Percentiles rank a stretch among this genome's conserved stretches.
Evolutionary conservation across 2,888 invertebrate genomes (phyloP).

Genomic region (Athetis lepigone): DNA sequence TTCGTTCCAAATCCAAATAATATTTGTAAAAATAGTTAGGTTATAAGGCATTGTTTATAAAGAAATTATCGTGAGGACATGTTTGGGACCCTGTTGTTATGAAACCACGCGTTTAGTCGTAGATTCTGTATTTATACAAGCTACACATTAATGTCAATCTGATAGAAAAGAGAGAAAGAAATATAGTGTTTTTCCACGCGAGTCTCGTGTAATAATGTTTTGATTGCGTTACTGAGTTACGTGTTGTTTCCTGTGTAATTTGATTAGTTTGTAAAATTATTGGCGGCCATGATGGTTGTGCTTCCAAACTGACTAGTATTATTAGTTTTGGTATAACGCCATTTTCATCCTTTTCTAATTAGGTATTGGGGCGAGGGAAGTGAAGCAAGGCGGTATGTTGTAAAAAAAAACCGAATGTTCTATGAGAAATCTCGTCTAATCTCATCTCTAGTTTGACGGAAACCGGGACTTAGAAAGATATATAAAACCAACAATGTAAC

Average conservation of each 20-base stretch:
- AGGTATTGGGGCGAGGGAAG: too few species aligned
- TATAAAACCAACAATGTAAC: constrained; percentile 13
- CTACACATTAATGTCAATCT: constrained; percentile 38
- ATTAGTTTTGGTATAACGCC: constrained; percentile 7
- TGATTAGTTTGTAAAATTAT: constrained; percentile 38
- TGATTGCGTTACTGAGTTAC: constrained; percentile 43
- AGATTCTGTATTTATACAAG: constrained; percentile 42
- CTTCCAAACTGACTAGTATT: constrained; percentile 17
- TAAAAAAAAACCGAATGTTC: too few species aligned
- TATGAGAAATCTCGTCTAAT: too few species aligned
- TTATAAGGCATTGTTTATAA: constrained; percentile 45
- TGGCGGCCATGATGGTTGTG: constrained; percentile 9
- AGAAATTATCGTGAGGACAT: constrained; percentile 25
- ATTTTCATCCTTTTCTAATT: too few species aligned
- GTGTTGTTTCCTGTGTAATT: constrained; percentile 46
- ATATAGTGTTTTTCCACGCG: constrained; percentile 37
- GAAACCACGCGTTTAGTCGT: constrained; percentile 28
- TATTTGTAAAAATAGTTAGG: constrained; percentile 42
- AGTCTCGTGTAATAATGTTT: constrained; percentile 41
- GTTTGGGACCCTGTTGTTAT: constrained; percentile 40
- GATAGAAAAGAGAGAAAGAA: constrained; percentile 48
- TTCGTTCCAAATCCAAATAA: too few species aligned
- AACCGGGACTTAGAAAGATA: not conserved
- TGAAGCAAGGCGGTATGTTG: too few species aligned
- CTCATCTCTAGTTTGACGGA: too few species aligned